Conservation (phyloP, 1,140 invertebrate genomes). For the Pomacea maculata region DNA sequence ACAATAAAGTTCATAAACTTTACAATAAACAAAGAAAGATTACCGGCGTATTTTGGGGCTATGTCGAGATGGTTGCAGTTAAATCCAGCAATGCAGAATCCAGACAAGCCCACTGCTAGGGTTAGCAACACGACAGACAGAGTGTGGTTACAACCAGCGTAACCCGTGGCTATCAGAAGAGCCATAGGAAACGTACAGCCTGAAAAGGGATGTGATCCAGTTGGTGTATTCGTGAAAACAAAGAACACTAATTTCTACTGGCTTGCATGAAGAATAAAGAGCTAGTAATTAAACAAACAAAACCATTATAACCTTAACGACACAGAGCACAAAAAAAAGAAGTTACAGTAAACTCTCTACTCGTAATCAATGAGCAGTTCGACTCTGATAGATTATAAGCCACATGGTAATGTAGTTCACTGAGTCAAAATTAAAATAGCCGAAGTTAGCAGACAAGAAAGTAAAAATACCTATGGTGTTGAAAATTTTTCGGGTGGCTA, state of each 20-base stretch:
- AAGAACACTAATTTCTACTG: too few species aligned
- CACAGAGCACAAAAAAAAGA: too few species aligned
- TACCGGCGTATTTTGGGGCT: constrained; percentile 74
- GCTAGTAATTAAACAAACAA: too few species aligned
- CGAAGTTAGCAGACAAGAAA: not conserved
- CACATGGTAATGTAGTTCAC: too few species aligned
- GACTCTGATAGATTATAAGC: too few species aligned
- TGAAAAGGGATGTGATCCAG: too few species aligned
- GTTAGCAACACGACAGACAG: constrained; percentile 79
- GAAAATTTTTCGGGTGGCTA: constrained; percentile 69
- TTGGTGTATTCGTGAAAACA: too few species aligned
- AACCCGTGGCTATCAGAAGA: constrained; percentile 44
- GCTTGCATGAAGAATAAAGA: too few species aligned
- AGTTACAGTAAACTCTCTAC: too few species aligned
- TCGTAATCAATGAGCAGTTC: too few species aligned
- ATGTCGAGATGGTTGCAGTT: constrained; percentile 88
- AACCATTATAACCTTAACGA: too few species aligned
- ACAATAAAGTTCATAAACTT: not conserved
- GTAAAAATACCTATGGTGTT: constrained; percentile 73
- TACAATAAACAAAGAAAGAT: constrained; percentile 10
- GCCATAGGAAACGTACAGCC: constrained; percentile 34
- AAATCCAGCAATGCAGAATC: constrained; percentile 86
- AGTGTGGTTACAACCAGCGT: constrained; percentile 63
- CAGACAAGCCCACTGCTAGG: constrained; percentile 85
- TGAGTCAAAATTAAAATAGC: not conserved